A percentile compares a stretch with the other conserved stretches of the same genome.
Evolutionary conservation across 2,113 vertebrate genomes (phyloP).

Genomic region (Turnix velox): DNA sequence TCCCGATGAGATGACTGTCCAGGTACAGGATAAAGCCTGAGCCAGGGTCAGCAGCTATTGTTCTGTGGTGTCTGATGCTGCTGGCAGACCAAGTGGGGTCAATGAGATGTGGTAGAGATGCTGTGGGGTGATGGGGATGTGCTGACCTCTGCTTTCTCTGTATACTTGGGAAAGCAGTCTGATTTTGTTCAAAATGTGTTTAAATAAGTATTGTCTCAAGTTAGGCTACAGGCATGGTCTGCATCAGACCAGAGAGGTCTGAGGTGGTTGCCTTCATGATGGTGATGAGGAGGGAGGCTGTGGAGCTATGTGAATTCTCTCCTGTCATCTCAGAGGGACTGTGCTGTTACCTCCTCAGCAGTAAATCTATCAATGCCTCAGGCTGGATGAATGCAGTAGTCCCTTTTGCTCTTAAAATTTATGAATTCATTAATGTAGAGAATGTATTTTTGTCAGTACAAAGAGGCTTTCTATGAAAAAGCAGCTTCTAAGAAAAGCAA

Average conservation of each 20-base stretch:
- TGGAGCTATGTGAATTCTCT: neutral
- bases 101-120: neutral
- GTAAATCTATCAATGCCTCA: constrained; percentile 21
- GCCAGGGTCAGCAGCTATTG: neutral
- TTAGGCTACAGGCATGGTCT: neutral
- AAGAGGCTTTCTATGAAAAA: neutral
- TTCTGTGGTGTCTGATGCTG: neutral
- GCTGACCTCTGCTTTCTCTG: neutral
- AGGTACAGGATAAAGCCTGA: neutral
- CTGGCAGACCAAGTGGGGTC: neutral
- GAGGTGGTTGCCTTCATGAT: neutral
- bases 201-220: neutral
- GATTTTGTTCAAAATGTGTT: neutral
- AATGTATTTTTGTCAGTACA: neutral
- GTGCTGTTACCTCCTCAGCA: neutral
- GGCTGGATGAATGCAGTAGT: neutral
- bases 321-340: neutral
- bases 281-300: neutral
- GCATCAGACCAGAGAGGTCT: neutral
- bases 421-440: neutral
- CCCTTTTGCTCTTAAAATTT: constrained; percentile 3
- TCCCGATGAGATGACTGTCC: neutral
- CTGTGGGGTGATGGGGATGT: neutral
- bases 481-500: neutral
- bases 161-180: neutral